Conservation (phyloP, 2,888 invertebrate genomes). For the Aspidiotus destructor region DNA sequence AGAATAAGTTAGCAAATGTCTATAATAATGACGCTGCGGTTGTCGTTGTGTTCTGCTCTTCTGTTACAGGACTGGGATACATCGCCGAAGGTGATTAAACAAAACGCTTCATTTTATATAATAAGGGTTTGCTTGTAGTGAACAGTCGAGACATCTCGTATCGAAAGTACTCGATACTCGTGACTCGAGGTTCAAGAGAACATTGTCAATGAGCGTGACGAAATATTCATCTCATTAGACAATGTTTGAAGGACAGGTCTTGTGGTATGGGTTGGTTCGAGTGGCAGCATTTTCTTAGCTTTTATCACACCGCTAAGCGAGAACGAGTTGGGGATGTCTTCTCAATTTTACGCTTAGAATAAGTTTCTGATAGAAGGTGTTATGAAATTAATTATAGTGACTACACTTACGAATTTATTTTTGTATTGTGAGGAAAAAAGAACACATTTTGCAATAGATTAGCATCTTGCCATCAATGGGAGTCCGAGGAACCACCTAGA, state of each 20-base stretch:
- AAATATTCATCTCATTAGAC: not conserved
- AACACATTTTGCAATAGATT: no score
- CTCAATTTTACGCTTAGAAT: not conserved
- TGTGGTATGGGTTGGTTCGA: constrained; percentile 31
- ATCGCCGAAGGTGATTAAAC: constrained; percentile 38
- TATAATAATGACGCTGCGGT: constrained; percentile 25
- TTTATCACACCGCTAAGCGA: constrained; percentile 21
- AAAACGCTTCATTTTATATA: not conserved
- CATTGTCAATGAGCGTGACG: not conserved
- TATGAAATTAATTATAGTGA: no score
- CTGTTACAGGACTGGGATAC: constrained; percentile 38
- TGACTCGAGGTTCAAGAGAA: not conserved
- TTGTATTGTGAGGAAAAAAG: no score
- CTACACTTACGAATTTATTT: no score
- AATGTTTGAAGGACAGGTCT: constrained; percentile 13
- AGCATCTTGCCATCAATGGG: no score
- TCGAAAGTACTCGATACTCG: not conserved
- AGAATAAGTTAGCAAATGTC: no score
- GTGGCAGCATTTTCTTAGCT: constrained; percentile 32
- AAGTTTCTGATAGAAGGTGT: no score
- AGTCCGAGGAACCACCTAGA: no score
- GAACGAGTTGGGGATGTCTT: not conserved
- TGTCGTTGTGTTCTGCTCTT: constrained; percentile 34
- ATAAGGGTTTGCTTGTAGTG: not conserved
- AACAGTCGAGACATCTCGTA: no score